Percentiles rank a stretch among this genome's conserved stretches.
These are phyloP conservation scores for Hirtodrosophila trivittata DNA, from an alignment of 2,888 invertebrate genomes.

Conservation along the genomic window DNA sequence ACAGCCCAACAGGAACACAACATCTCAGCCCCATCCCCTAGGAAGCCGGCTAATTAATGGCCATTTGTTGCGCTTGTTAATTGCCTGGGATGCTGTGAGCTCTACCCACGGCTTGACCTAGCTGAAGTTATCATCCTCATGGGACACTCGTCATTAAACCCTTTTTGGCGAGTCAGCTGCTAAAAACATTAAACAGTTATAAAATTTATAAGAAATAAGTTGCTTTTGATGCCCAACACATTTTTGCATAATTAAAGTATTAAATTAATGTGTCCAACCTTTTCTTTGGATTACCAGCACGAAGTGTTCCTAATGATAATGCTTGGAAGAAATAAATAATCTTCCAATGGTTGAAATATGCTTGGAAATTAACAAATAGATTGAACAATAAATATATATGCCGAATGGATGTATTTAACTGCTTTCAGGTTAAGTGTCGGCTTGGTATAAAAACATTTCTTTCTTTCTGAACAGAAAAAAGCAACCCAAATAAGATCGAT, in stretches of 20 bases:
- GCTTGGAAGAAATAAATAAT: too few species aligned
- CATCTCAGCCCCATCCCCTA: neutral
- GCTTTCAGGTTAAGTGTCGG: too few species aligned
- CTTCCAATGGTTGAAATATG: too few species aligned
- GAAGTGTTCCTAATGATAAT: conserved; percentile 28
- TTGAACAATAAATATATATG: too few species aligned
- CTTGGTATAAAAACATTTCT: too few species aligned
- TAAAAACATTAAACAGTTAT: conserved; percentile 62
- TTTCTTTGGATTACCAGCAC: conserved; percentile 6
- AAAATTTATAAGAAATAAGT: conserved; percentile 72
- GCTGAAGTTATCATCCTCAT: conserved; percentile 33
- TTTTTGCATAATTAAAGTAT: conserved; percentile 58
- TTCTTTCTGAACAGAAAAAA: too few species aligned
- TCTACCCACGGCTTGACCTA: conserved; percentile 4
- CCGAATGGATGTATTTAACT: too few species aligned
- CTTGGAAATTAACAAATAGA: too few species aligned
- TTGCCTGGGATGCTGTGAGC: conserved; percentile 31
- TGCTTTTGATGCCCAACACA: conserved; percentile 40
- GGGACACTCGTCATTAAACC: conserved; percentile 63
- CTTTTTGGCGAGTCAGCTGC: conserved; percentile 63
- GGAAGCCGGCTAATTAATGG: conserved; percentile 52
- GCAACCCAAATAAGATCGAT: too few species aligned
- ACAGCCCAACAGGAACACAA: conserved; percentile 2
- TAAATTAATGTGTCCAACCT: conserved; percentile 33
- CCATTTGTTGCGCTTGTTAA: conserved; percentile 71